A percentile compares a stretch with the other conserved stretches of the same genome.
These are phyloP conservation scores for Ophioderma brevispina DNA, from an alignment of 35 echinoderm and acorn worm species.

Conservation along the genomic window DNA sequence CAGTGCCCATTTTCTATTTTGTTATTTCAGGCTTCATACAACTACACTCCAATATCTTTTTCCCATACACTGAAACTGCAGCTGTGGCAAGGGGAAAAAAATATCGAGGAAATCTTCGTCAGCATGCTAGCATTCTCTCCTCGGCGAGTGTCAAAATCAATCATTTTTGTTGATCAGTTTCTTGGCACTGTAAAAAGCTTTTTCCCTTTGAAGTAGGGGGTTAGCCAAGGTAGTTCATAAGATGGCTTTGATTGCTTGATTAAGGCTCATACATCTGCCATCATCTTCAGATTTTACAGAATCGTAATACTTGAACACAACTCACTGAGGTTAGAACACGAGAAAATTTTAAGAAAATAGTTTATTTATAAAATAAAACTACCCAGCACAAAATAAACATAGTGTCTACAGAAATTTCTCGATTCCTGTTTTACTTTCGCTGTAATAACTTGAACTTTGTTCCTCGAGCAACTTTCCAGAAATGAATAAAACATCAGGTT, in stretches of 20 bases:
- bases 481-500: neutral
- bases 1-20: too few species aligned
- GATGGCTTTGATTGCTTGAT: neutral
- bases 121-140: neutral
- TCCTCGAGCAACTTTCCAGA: neutral
- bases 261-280: neutral
- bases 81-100: neutral
- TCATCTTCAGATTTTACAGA: too few species aligned
- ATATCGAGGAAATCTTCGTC: neutral
- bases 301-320: too few species aligned
- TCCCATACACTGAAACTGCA: neutral
- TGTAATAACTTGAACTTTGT: too few species aligned
- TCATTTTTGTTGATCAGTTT: neutral
- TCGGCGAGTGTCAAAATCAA: neutral
- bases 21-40: too few species aligned
- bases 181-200: neutral
- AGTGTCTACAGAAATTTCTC: too few species aligned
- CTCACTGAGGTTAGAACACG: too few species aligned
- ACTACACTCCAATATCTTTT: too few species aligned
- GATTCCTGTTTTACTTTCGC: too few species aligned
- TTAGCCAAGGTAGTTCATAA: neutral
- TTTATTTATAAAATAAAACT: too few species aligned
- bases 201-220: neutral
- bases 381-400: too few species aligned
- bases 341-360: too few species aligned